Conservation (phyloP, 2,888 invertebrate species). For the Siphlonurus alternatus region DNA sequence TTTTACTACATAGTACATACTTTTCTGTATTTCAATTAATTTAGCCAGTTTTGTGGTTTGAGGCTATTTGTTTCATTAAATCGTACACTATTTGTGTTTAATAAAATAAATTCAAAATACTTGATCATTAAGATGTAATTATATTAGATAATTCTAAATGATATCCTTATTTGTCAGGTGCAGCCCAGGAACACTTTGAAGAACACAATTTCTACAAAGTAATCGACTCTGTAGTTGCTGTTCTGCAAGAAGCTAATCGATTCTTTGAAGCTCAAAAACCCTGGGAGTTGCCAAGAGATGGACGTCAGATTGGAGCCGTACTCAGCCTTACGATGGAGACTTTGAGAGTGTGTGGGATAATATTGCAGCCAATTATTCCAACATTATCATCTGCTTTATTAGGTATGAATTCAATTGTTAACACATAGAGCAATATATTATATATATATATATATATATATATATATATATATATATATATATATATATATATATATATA, state of each 20-base stretch:
- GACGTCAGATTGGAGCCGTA: conserved; percentile 44
- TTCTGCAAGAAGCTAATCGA: conserved; percentile 61
- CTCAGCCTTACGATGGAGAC: conserved; percentile 75
- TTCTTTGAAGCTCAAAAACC: conserved; percentile 78
- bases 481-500: too few species aligned
- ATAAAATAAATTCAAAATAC: too few species aligned
- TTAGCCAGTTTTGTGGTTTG: too few species aligned
- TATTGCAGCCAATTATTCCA: conserved; percentile 78
- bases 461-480: too few species aligned
- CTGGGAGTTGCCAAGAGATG: conserved; percentile 62
- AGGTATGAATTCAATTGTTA: conserved; percentile 16
- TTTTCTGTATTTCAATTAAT: too few species aligned
- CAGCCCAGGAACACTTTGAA: conserved; percentile 48
- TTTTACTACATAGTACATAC: too few species aligned
- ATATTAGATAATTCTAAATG: too few species aligned
- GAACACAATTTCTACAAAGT: conserved; percentile 68
- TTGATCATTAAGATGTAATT: too few species aligned
- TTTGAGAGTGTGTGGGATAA: conserved; percentile 57
- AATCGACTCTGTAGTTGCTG: conserved; percentile 55
- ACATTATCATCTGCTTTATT: conserved; percentile 47
- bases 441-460: too few species aligned
- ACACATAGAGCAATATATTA: too few species aligned
- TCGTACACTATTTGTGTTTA: too few species aligned
- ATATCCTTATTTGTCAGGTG: conserved; percentile 28
- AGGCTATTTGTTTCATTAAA: too few species aligned